Evolutionary conservation across 1,140 invertebrate species (phyloP).

Genomic region (Apis florea): DNA sequence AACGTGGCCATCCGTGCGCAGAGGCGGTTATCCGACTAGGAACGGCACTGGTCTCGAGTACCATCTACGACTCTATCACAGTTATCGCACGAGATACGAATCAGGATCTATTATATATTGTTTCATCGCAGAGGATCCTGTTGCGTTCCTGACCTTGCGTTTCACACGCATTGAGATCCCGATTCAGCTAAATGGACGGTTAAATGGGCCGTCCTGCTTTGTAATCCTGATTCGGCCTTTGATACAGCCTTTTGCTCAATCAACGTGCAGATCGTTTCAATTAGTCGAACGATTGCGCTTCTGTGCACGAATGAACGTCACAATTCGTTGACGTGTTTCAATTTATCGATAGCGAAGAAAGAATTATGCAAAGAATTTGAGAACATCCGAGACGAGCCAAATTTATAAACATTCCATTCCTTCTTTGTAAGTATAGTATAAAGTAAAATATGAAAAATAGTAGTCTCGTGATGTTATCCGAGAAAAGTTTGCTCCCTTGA

Average conservation of each 20-base stretch:
- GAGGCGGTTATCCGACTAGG: no score
- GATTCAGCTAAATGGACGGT: neutral
- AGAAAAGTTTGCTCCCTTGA: neutral
- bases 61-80: neutral
- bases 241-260: neutral
- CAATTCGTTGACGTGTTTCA: no score
- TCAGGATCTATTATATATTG: neutral
- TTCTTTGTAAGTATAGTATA: no score
- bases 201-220: neutral
- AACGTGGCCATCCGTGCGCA: no score
- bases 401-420: no score
- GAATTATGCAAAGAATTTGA: no score
- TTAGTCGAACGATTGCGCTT: no score
- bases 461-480: neutral
- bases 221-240: neutral
- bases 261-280: no score
- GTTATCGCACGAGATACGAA: neutral
- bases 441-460: no score
- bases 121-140: constrained; percentile 5
- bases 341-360: no score
- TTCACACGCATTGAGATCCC: neutral
- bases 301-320: no score
- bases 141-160: constrained; percentile 9
- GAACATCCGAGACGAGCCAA: no score
- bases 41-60: neutral